Base-by-base conservation (phyloP, 2,888 invertebrate species). In the Gastrophysa polygoni region DNA sequence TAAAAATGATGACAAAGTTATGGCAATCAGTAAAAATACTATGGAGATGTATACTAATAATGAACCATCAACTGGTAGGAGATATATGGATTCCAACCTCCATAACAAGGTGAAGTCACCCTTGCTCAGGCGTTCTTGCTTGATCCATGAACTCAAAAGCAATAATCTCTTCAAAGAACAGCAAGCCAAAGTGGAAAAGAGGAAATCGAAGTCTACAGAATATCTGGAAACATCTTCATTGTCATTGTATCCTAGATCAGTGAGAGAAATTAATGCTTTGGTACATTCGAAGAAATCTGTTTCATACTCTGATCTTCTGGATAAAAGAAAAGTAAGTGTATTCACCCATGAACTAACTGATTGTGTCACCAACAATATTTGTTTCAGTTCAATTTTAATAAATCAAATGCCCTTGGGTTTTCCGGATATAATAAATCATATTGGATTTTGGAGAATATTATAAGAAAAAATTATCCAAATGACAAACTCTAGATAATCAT, bases 171-270 rank as follows among this genome's bases (percentile, higher is more conserved):
- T 63, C 46, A 59, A 24, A 32, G 55, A 57, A n/a, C 68, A 68
- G 46, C 50, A 58, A 52, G 34, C 50, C 11, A 63, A 62, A 55
- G 29, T 66, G 18, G 64, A 66, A 16, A 49, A 55, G 14, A 59
- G 66, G 28, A 68, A 68, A 57, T 60, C 65, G 7, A 63, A 59
- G 24, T 68, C 68, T 14, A 63, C 61, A 17, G 68, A 68, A 43
- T 66, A 51, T 48, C 43, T 68, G 21, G 64, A 61, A 47, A 59
- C 8, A 11, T 21, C 18, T 28, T 32, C 59, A 14, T 34, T 16
- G 14, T 34, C 38, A 32, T 32, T 10, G 10, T 8, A 10, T 24
- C 14, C 44, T 24, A 46, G 44, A 51, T 43, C 47, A 28, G 21
- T 20, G 18, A 14, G 20, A 43, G 17, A 62, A 44, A 47, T 57